Evolutionary conservation across 1,140 invertebrate species (phyloP).

Genomic region (Diplogasteroides magnus): DNA sequence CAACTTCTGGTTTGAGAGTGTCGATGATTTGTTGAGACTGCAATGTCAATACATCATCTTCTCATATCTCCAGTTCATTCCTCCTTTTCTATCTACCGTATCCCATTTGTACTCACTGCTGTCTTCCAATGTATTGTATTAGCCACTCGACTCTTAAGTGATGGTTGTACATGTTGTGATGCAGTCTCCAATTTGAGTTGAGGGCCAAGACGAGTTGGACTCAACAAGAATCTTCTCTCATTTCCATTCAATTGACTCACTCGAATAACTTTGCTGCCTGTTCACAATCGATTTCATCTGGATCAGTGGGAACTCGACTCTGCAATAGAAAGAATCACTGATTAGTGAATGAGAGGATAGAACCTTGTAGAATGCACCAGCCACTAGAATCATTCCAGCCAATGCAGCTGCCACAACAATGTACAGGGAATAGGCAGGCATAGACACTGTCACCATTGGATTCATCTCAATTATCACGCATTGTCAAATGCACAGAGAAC

Average conservation of each 20-base stretch:
- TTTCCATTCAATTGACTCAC: constrained; percentile 24
- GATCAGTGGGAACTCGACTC: constrained; percentile 5
- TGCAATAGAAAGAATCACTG: neutral
- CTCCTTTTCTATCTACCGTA: too few species aligned
- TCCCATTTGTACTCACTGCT: neutral
- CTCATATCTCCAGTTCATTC: too few species aligned
- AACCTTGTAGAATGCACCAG: constrained; percentile 16
- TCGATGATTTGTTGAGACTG: constrained; percentile 45
- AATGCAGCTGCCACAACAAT: constrained; percentile 10
- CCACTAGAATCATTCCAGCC: constrained; percentile 10
- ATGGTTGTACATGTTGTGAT: neutral
- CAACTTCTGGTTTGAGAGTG: constrained; percentile 37
- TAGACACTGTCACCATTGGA: too few species aligned
- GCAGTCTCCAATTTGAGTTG: constrained; percentile 25
- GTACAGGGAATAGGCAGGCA: constrained; percentile 17
- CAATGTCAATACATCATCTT: too few species aligned
- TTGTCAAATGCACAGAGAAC: too few species aligned
- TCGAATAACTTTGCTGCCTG: constrained; percentile 26
- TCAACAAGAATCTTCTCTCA: constrained; percentile 28
- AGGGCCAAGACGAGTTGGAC: constrained; percentile 37
- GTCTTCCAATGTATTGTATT: neutral
- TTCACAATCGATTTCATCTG: constrained; percentile 27
- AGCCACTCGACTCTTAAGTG: neutral
- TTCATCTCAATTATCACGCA: too few species aligned
- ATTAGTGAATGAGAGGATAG: neutral